Evolutionary conservation across 1,140 invertebrate species (phyloP), one percentile per base, ranked within the genome.

Genomic region (Colletes gigas): DNA sequence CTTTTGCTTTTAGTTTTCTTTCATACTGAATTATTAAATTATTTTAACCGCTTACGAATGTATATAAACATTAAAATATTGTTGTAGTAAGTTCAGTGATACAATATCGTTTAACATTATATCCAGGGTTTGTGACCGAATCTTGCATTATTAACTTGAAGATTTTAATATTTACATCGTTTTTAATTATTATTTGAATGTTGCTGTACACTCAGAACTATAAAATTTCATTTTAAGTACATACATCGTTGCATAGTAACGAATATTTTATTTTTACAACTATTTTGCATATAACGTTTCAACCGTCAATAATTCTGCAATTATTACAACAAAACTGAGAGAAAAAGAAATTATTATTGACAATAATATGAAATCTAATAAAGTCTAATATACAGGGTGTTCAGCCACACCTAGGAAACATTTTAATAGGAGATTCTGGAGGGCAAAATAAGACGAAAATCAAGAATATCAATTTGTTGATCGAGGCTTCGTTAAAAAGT

Each of bases 61-160:
- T 65, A 57, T 66, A 15, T 66, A 54, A 68, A 10, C 44, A 68
- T 47, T 47, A 21, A 50, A 9, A n/a, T 30, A 65, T 21, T 68
- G 5, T 7, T 15, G 14, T 50, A 55, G 0, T n/a, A 19, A 10
- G 14, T 60, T n/a, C 4, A n/a, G 15, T 14, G 14, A 17, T 55
- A 30, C n/a, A 47, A 17, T 30, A 50, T 44, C 30, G 4, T 47
- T 19, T 69, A 62, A 5, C 12, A 59, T 62, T 52, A 2, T 19
- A 57, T 59, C 19, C n/a, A n/a, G 54, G 54, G 21, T 55, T 68
- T 68, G 63, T 41, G 63, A 80, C 3, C 72, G 76, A 78, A 78
- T 78, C 68, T 62, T 41, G 10, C n/a, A 47, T 10, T 57, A 54
- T 14, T 30, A 21, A 44, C 0, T 59, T 6, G 14, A 41, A 19